Percentiles rank a stretch among this genome's conserved stretches.
Evolutionary conservation across 2,113 vertebrate genomes (phyloP).

Genomic region (Octodon degus): DNA sequence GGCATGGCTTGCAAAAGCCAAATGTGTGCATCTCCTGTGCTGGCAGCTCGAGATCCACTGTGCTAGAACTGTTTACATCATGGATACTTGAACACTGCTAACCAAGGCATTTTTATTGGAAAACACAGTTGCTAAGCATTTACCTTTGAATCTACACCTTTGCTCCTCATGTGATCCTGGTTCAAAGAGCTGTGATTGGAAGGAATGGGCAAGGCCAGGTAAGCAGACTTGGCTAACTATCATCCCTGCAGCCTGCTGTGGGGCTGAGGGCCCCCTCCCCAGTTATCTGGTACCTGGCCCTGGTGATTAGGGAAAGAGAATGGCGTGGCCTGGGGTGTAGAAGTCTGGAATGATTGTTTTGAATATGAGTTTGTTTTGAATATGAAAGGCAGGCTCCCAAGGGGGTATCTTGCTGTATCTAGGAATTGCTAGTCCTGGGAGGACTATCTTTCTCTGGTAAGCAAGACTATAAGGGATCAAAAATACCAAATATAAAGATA

Average conservation of each 20-base stretch:
- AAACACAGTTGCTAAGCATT: background rate
- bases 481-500: background rate
- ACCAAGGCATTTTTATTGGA: constrained; percentile 33
- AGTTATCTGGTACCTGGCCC: background rate
- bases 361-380: background rate
- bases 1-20: background rate
- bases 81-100: background rate
- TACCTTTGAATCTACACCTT: background rate
- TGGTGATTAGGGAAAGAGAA: background rate
- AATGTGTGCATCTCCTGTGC: background rate
- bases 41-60: background rate
- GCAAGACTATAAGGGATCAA: background rate
- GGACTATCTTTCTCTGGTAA: background rate
- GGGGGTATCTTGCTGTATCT: background rate
- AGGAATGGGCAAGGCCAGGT: background rate
- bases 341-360: background rate
- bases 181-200: background rate
- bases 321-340: background rate
- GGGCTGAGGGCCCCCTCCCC: background rate
- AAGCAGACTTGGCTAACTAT: background rate
- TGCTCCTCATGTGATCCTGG: background rate
- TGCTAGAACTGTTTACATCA: background rate
- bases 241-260: background rate
- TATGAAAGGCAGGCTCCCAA: background rate
- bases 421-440: constrained; percentile 13